Base-by-base conservation (phyloP, 2,113 vertebrate genomes). In the Stigmatopora argus region DNA sequence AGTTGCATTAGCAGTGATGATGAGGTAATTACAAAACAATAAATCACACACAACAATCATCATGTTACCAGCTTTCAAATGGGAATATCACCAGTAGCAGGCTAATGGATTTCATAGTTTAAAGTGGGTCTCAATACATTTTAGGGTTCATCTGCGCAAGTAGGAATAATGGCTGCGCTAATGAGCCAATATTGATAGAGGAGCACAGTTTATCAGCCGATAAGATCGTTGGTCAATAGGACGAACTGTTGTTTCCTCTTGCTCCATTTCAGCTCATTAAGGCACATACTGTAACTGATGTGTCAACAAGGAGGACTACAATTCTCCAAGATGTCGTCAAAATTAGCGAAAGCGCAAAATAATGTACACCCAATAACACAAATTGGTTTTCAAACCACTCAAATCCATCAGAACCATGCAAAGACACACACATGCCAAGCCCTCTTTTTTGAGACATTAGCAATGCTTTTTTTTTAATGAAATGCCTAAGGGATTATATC, bases 401-500 rank as follows among this genome's bases (percentile, higher is more conserved):
- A 6, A 61, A 45, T 45, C 4, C 0, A 2, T 48, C 65, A 72
- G 55, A 71, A 60, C 31, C 56, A 23, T 52, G 47, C n/a, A 8
- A 48, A 7, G 17, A 59, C 64, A 61, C 70, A 70, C 62, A 62
- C 12, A 47, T 2, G 7, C 57, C 61, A 31, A 45, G 51, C 45
- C 17, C 64, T 76, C 75, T 78, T 77, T 80, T 82, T 75, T 66
- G 67, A 83, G 80, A 85, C 85, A 84, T 84, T 81, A 88, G 78
- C 65, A 59, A 85, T 86, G 82, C 78, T 80, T 82, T 78, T 82
- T 88, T 41, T 41, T 41, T 83, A 85, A 85, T 78, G 78, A 83
- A 80, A 67, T 71, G 72, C 78, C 84, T 81, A 66, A 49, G 81
- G 84, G 84, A 87, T 85, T 86, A 86, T 84, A 89, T 87, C 84